phyloP scores from a whole-genome alignment of 2,797 vertebrate species.

The Caiman crocodilus region DNA sequence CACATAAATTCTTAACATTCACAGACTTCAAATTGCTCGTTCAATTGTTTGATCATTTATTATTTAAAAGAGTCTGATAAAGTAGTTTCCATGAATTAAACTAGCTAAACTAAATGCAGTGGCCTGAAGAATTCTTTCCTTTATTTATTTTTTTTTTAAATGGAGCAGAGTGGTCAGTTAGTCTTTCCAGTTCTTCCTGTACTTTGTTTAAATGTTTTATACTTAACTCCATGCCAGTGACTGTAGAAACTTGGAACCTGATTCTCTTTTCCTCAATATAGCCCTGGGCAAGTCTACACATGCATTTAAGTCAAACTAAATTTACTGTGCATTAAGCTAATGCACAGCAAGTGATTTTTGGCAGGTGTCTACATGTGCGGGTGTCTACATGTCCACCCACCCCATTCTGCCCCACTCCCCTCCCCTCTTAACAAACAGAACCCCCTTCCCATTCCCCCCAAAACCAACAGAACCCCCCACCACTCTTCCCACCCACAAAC shows the following conservation, averaged over 20 bases:
- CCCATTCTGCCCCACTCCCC: too few relatives aligned
- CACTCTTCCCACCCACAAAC: too few relatives aligned
- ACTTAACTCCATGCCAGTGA: background rate
- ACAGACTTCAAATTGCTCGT: slow-evolving; percentile 13
- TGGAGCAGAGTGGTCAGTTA: slow-evolving; percentile 5
- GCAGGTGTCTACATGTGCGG: too few relatives aligned
- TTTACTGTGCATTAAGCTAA: too few relatives aligned
- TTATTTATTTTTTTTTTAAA: slow-evolving; percentile 55
- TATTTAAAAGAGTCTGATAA: slow-evolving; percentile 47
- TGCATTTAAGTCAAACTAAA: too few relatives aligned
- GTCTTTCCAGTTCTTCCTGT: slow-evolving; percentile 38
- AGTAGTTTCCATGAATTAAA: slow-evolving; percentile 57
- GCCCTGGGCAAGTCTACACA: too few relatives aligned
- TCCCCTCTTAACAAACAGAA: too few relatives aligned
- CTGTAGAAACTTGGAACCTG: background rate
- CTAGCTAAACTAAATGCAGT: slow-evolving; percentile 38
- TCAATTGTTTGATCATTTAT: slow-evolving; percentile 43
- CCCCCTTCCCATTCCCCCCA: too few relatives aligned
- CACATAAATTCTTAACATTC: slow-evolving; percentile 51
- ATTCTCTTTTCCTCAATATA: background rate
- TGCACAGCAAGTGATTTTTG: too few relatives aligned
- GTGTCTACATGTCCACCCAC: too few relatives aligned
- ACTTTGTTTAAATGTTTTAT: slow-evolving; percentile 43
- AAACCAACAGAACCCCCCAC: too few relatives aligned
- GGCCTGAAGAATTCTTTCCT: slow-evolving; percentile 37